Percentiles rank a stretch among this genome's conserved stretches.
Evolutionary conservation across 2,888 invertebrate genomes (phyloP).

Genomic region (Tinea semifulvella): DNA sequence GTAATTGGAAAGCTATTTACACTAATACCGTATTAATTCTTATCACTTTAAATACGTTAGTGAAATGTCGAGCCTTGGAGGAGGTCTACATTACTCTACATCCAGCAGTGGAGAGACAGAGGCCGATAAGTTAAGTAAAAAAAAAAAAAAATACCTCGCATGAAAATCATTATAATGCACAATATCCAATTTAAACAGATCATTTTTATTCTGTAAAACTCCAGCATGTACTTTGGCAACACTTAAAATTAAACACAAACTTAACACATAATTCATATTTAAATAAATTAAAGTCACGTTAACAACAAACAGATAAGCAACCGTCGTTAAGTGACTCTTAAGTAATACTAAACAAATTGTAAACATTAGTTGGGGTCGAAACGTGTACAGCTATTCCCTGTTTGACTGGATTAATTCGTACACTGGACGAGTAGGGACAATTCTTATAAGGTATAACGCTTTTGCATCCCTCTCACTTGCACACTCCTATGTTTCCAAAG

Average conservation of each 20-base stretch:
- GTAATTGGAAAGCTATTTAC: too few species aligned
- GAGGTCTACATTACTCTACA: too few species aligned
- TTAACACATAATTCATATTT: constrained; percentile 2
- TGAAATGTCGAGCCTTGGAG: too few species aligned
- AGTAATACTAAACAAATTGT: constrained; percentile 11
- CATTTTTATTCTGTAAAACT: constrained; percentile 18
- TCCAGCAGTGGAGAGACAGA: too few species aligned
- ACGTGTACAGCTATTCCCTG: not conserved
- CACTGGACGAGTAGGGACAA: too few species aligned
- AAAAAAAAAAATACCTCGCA: constrained; percentile 44
- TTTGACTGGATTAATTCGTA: not conserved
- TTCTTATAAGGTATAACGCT: too few species aligned
- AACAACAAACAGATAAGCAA: not conserved
- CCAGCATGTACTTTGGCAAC: not conserved
- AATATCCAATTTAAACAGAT: constrained; percentile 57
- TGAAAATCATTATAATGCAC: constrained; percentile 66
- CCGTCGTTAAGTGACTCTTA: constrained; percentile 7
- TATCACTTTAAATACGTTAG: too few species aligned
- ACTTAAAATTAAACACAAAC: constrained; percentile 5
- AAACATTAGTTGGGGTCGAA: not conserved
- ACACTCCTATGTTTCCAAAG: too few species aligned
- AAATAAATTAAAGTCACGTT: not conserved
- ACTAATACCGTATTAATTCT: too few species aligned
- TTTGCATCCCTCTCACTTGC: too few species aligned
- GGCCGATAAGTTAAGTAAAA: not conserved